A percentile compares a stretch with the other conserved stretches of the same genome.
phyloP scores from a whole-genome alignment of 2,113 vertebrate species.

The Apodemus speciosus region DNA sequence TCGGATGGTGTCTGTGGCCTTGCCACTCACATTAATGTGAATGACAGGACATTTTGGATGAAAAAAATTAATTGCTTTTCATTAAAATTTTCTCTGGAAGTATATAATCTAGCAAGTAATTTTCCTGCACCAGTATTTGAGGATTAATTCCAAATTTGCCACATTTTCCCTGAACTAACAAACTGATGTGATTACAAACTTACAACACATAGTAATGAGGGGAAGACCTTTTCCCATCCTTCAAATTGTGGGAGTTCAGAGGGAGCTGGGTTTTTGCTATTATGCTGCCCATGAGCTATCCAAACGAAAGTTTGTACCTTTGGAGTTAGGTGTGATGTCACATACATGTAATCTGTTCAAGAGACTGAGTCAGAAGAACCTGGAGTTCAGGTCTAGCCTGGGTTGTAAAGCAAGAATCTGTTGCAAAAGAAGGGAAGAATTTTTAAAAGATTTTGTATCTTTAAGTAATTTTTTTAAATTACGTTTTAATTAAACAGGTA shows the following conservation, averaged over 20 bases:
- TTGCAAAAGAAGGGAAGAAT: background rate
- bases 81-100: conserved; percentile 39
- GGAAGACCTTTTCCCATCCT: background rate
- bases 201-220: background rate
- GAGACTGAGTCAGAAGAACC: background rate
- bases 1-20: background rate
- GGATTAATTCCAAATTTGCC: conserved; percentile 12
- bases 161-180: conserved; percentile 34
- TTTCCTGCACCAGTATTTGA: conserved; percentile 38
- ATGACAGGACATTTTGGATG: background rate
- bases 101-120: conserved; percentile 32
- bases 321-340: background rate
- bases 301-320: background rate
- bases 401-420: background rate
- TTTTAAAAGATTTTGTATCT: background rate
- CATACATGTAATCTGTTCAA: background rate
- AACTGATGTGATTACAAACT: background rate
- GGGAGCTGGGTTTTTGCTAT: background rate
- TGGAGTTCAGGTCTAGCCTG: no score
- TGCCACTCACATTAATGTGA: background rate
- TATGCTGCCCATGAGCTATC: conserved; percentile 25
- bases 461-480: conserved; percentile 60
- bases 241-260: background rate
- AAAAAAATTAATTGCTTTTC: conserved; percentile 17
- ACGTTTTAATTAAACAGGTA: conserved; percentile 88